Conservation (phyloP, 2,888 invertebrate genomes). For the Ptychoptera contaminata region DNA sequence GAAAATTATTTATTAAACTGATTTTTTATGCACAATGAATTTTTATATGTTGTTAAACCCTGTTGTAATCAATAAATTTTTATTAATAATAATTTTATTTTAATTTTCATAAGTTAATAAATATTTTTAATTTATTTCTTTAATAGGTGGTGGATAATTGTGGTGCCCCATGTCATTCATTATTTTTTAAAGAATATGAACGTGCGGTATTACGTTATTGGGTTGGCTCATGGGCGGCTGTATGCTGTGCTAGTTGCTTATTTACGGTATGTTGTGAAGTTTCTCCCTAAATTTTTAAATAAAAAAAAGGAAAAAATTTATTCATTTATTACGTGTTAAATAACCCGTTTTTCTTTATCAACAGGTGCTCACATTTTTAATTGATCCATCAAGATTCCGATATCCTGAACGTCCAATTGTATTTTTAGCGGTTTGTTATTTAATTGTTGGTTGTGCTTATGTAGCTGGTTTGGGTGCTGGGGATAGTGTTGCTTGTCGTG, state of each 20-base stretch:
- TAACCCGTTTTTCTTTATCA: slow-evolving; percentile 7
- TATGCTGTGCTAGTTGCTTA: slow-evolving; percentile 80
- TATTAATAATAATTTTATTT: not conserved
- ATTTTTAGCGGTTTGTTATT: slow-evolving; percentile 88
- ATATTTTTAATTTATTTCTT: slow-evolving; percentile 9
- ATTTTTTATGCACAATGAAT: too few species aligned
- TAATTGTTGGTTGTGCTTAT: slow-evolving; percentile 87
- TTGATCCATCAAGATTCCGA: slow-evolving; percentile 88
- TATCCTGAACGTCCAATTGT: slow-evolving; percentile 98
- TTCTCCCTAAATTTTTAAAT: not conserved
- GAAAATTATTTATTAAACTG: too few species aligned
- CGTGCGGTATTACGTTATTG: slow-evolving; percentile 72
- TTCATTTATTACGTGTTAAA: too few species aligned
- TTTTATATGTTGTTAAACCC: too few species aligned
- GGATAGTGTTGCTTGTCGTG: slow-evolving; percentile 68
- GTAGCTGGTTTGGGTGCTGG: slow-evolving; percentile 72
- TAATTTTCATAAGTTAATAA: slow-evolving; percentile 3
- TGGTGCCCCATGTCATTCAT: slow-evolving; percentile 81
- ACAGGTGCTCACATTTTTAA: slow-evolving; percentile 71
- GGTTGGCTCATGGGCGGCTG: slow-evolving; percentile 86
- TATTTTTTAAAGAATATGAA: slow-evolving; percentile 77
- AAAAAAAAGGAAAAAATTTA: too few species aligned
- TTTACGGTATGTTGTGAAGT: slow-evolving; percentile 52
- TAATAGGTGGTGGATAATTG: slow-evolving; percentile 45
- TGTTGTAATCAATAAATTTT: slow-evolving; percentile 13